Evolutionary conservation across 2,888 invertebrate genomes (phyloP).

Genomic region (Pseudococcus jackbeardsleyi): DNA sequence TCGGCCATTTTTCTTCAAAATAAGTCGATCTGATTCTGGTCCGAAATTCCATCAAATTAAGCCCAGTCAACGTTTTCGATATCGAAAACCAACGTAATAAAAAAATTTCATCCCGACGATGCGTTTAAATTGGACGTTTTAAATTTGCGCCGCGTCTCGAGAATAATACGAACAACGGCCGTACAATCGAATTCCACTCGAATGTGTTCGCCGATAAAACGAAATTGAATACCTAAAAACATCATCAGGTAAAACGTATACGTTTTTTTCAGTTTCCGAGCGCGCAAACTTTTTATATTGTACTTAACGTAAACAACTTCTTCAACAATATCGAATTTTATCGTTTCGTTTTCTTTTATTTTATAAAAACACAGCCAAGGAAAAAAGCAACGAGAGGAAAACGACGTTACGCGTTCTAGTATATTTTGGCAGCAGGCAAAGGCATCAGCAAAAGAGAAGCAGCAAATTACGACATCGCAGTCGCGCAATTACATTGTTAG

Average conservation of each 20-base stretch:
- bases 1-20: too few relatives aligned
- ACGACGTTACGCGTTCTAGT: not conserved
- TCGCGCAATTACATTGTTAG: slow-evolving; percentile 53
- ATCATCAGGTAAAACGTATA: slow-evolving; percentile 52
- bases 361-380: slow-evolving; percentile 51
- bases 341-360: slow-evolving; percentile 55
- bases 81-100: slow-evolving; percentile 8
- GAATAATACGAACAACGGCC: not conserved
- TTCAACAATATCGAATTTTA: slow-evolving; percentile 52
- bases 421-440: slow-evolving; percentile 14
- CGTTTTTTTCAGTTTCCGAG: not conserved
- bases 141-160: not conserved
- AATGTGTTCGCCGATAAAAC: slow-evolving; percentile 43
- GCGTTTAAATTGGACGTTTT: not conserved
- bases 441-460: not conserved
- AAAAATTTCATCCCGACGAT: slow-evolving; percentile 41
- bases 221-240: slow-evolving; percentile 53
- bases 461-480: slow-evolving; percentile 51
- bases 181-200: slow-evolving; percentile 46
- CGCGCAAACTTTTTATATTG: slow-evolving; percentile 1
- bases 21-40: too few relatives aligned
- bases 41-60: not conserved
- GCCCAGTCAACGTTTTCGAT: not conserved
- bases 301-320: slow-evolving; percentile 56
- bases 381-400: too few relatives aligned